Conservation (phyloP, 1,140 invertebrate genomes). For the Chironomus tepperi region DNA sequence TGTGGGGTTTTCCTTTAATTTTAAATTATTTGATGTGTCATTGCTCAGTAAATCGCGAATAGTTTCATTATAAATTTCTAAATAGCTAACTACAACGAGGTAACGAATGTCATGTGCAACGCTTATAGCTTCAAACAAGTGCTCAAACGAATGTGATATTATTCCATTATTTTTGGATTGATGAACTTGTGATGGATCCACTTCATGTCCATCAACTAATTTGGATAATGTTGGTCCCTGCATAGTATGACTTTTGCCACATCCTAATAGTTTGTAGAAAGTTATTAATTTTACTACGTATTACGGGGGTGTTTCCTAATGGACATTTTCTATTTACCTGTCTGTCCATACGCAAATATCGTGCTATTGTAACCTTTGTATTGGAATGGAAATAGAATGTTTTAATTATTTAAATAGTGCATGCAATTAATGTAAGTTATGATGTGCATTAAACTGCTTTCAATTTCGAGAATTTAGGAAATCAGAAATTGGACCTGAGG, state of each 20-base stretch:
- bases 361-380: conserved; percentile 69
- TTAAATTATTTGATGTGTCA: conserved; percentile 34
- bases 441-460: too few species aligned
- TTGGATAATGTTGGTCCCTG: conserved; percentile 45
- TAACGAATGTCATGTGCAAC: conserved; percentile 73
- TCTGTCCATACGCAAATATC: conserved; percentile 83
- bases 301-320: too few species aligned
- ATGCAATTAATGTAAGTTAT: too few species aligned
- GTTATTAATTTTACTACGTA: too few species aligned
- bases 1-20: conserved; percentile 31
- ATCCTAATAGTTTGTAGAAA: conserved; percentile 34
- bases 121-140: conserved; percentile 85
- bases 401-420: too few species aligned
- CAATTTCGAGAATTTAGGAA: too few species aligned
- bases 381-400: too few species aligned
- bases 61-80: conserved; percentile 91
- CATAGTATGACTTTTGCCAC: conserved; percentile 76
- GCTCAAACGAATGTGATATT: conserved; percentile 81
- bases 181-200: not conserved
- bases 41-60: conserved; percentile 65
- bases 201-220: not conserved
- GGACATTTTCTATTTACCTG: conserved; percentile 42
- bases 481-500: too few species aligned
- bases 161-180: conserved; percentile 51
- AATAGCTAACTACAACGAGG: conserved; percentile 80